phyloP scores from a whole-genome alignment of 2,888 invertebrate species.

The Marasmarcha lunaedactyla region DNA sequence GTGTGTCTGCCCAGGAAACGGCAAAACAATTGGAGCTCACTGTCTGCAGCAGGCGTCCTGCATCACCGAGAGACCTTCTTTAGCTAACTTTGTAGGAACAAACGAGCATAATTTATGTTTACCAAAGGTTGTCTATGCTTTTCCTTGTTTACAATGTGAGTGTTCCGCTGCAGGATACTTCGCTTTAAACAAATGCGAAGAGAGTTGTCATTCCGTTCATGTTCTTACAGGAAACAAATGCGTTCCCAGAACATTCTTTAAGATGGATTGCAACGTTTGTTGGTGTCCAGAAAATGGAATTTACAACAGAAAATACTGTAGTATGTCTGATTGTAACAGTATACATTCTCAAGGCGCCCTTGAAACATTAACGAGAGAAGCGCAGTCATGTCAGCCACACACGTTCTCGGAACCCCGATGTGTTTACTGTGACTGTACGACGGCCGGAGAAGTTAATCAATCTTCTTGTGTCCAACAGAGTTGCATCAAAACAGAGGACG shows the following conservation, averaged over 20 bases:
- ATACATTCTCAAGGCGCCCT: conserved; percentile 17
- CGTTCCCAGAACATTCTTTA: conserved; percentile 36
- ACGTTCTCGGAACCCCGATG: conserved; percentile 40
- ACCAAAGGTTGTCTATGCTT: conserved; percentile 51
- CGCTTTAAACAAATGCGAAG: conserved; percentile 33
- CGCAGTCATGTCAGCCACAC: conserved; percentile 27
- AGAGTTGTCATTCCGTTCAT: conserved; percentile 27
- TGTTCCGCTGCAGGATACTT: conserved; percentile 46
- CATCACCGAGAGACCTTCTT: conserved; percentile 17
- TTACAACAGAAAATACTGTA: conserved; percentile 29
- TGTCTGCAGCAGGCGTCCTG: conserved; percentile 49
- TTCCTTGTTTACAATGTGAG: conserved; percentile 43
- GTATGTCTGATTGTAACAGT: conserved; percentile 24
- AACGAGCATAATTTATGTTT: conserved; percentile 35
- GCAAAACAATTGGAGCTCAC: conserved; percentile 32
- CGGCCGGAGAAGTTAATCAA: conserved; percentile 32
- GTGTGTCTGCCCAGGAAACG: conserved; percentile 48
- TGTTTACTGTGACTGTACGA: conserved; percentile 42
- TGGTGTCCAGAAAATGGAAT: conserved; percentile 36
- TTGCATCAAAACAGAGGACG: conserved; percentile 28
- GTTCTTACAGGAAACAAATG: conserved; percentile 19
- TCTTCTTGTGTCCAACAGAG: conserved; percentile 36
- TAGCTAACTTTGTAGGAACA: conserved; percentile 13
- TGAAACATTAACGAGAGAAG: conserved; percentile 19
- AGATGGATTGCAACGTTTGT: conserved; percentile 40